Conservation (phyloP, 2,113 vertebrate genomes). For the Cyrtonyx montezumae region DNA sequence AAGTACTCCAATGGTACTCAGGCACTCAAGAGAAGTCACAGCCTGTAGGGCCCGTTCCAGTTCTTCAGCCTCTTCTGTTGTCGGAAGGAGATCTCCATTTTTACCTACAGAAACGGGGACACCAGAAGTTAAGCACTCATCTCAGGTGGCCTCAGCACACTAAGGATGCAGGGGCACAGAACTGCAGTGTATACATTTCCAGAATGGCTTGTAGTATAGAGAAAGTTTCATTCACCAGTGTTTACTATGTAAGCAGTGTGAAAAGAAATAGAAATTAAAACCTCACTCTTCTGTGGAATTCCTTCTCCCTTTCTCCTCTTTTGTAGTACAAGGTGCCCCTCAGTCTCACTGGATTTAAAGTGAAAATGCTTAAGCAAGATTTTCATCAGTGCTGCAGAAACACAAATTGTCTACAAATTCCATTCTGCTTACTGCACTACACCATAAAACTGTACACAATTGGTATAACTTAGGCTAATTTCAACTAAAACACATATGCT, state of each 20-base stretch:
- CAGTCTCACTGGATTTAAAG: background rate
- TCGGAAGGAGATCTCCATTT: slow-evolving; percentile 96
- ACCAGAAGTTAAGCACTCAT: background rate
- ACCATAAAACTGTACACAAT: background rate
- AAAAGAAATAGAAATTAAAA: background rate
- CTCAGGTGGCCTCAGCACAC: background rate
- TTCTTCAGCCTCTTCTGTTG: slow-evolving; percentile 98
- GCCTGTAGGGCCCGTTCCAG: slow-evolving; percentile 96
- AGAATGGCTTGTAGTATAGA: background rate
- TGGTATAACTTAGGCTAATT: background rate
- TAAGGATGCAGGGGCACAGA: background rate
- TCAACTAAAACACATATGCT: background rate
- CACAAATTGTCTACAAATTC: background rate
- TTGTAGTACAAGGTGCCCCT: background rate
- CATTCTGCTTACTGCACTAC: background rate
- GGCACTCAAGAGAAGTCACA: slow-evolving; percentile 95
- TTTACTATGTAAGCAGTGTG: background rate
- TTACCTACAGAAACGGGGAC: slow-evolving; percentile 84
- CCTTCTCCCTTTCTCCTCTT: background rate
- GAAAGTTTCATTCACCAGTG: background rate
- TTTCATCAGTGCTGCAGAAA: background rate
- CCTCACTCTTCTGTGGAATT: background rate
- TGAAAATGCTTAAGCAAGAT: background rate
- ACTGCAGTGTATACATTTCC: background rate
- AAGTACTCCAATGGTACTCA: slow-evolving; percentile 95